phyloP scores from a whole-genome alignment of 37 sponge, comb jelly and placozoan species.

The Beroe ovata region DNA sequence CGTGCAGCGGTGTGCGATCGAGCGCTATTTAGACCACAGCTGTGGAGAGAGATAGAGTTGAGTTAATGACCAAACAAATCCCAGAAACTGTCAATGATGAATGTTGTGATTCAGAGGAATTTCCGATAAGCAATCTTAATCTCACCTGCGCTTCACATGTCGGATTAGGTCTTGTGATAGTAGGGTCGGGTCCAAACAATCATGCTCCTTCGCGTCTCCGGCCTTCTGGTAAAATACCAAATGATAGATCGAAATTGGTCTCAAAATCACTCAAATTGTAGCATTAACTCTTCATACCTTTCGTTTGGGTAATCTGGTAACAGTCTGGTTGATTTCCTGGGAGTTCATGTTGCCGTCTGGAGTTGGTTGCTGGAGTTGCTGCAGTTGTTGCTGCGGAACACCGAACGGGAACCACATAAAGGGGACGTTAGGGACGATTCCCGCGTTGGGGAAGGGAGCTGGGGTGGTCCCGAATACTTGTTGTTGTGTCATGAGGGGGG shows the following conservation, averaged over 20 bases:
- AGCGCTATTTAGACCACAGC: conserved; percentile 50
- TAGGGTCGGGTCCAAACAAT: conserved; percentile 18
- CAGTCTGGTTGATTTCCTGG: conserved; percentile 12
- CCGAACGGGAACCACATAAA: conserved; percentile 67
- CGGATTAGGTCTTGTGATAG: conserved; percentile 52
- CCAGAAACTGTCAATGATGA: neutral
- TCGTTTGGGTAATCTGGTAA: conserved; percentile 1
- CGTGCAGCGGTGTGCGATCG: conserved; percentile 55
- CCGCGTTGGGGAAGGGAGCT: conserved; percentile 35
- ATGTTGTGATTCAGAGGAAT: neutral
- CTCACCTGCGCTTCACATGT: conserved; percentile 54
- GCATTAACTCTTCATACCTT: no score
- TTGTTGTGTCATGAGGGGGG: neutral
- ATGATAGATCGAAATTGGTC: neutral
- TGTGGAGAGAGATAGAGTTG: no score
- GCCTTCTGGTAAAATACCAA: conserved; percentile 18
- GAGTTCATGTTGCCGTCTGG: neutral
- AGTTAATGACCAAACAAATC: no score
- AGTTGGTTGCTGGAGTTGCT: neutral
- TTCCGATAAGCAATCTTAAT: neutral
- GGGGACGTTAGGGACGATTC: conserved; percentile 36
- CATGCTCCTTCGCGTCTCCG: conserved; percentile 9
- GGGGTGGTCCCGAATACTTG: conserved; percentile 43
- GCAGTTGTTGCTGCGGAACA: conserved; percentile 26
- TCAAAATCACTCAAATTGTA: neutral